Evolutionary conservation across 2,888 invertebrate species (phyloP).

Genomic region (Epinotia bilunana): DNA sequence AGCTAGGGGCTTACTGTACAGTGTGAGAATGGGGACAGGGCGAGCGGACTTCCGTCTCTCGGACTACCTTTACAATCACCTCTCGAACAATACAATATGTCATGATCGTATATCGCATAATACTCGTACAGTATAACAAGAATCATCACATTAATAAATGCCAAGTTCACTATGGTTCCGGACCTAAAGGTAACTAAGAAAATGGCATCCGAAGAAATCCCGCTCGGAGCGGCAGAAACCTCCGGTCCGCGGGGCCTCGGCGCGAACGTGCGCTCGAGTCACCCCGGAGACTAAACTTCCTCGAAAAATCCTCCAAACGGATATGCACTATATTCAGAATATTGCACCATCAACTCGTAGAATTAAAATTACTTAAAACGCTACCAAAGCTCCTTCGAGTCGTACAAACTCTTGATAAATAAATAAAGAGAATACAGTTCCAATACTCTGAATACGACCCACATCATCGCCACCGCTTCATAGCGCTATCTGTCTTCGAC

Average conservation of each 20-base stretch:
- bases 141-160: constrained; percentile 81
- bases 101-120: constrained; percentile 78
- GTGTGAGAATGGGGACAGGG: constrained; percentile 40
- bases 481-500: constrained; percentile 47
- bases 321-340: constrained; percentile 73
- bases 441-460: constrained; percentile 66
- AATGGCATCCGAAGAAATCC: constrained; percentile 79
- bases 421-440: constrained; percentile 50
- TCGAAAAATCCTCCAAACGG: constrained; percentile 66
- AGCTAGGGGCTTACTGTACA: constrained; percentile 68
- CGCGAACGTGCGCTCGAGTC: constrained; percentile 55
- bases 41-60: constrained; percentile 65
- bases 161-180: constrained; percentile 81
- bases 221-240: constrained; percentile 52
- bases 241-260: constrained; percentile 13
- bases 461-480: constrained; percentile 53
- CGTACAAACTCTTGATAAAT: constrained; percentile 46
- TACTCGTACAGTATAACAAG: constrained; percentile 75
- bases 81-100: constrained; percentile 77
- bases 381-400: constrained; percentile 42
- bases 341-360: constrained; percentile 59
- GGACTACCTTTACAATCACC: constrained; percentile 74
- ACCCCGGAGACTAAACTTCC: constrained; percentile 57
- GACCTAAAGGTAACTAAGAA: constrained; percentile 82
- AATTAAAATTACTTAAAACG: constrained; percentile 43